phyloP scores from a whole-genome alignment of 2,113 vertebrate species.

The Charadrius vociferus region DNA sequence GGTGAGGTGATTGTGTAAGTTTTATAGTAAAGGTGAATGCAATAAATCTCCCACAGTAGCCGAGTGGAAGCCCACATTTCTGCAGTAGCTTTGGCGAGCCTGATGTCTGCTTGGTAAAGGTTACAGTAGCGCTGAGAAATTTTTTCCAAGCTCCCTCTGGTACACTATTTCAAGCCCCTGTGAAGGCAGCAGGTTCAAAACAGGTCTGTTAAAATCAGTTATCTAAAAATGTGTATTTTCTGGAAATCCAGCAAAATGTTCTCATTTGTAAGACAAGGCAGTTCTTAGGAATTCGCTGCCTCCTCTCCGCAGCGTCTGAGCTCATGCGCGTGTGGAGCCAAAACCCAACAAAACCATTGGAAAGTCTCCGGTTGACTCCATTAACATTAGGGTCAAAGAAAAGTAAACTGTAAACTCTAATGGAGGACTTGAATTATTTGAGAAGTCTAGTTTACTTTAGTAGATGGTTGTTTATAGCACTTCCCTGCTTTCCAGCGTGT shows the following conservation, averaged over 20 bases:
- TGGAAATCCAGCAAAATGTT: background rate
- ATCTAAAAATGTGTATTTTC: background rate
- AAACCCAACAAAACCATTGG: background rate
- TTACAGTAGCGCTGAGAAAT: background rate
- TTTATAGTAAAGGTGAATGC: background rate
- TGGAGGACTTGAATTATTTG: conserved; percentile 41
- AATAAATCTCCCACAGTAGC: background rate
- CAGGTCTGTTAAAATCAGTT: background rate
- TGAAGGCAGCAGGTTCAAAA: background rate
- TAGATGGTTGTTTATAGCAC: conserved; percentile 53
- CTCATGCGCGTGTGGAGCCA: background rate
- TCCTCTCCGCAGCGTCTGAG: fast-evolving
- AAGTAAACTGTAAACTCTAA: conserved; percentile 64
- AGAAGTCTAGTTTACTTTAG: conserved; percentile 55
- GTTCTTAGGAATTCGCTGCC: background rate
- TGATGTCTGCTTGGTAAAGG: background rate
- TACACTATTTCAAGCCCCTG: background rate
- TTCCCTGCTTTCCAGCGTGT: conserved; percentile 6
- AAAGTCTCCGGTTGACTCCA: background rate
- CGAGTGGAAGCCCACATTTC: background rate
- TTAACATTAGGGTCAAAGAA: conserved; percentile 49
- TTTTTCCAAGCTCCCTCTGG: background rate
- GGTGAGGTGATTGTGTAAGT: background rate
- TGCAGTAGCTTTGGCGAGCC: background rate
- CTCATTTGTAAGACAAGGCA: background rate